Conservation (phyloP, 2,888 invertebrate genomes). For the Rotaria sp. region DNA sequence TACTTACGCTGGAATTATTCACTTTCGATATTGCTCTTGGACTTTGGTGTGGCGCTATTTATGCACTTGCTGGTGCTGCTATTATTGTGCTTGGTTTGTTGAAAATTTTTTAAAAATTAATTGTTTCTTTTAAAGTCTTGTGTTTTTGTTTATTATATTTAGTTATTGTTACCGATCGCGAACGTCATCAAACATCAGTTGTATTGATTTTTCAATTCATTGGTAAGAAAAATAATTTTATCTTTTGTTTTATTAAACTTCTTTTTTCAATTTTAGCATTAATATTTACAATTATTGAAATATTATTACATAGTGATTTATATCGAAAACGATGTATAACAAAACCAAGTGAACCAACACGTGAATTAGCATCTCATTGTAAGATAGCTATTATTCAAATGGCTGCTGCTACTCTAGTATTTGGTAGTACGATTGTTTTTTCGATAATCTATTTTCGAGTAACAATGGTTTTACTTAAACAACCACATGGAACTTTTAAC, state of each 20-base stretch:
- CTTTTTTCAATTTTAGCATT: neutral
- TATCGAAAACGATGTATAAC: conserved; percentile 3
- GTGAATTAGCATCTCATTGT: neutral
- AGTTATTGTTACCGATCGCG: neutral
- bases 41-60: neutral
- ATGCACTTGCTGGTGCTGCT: neutral
- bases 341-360: neutral
- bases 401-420: neutral
- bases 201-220: conserved; percentile 12
- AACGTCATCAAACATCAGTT: neutral
- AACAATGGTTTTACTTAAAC: neutral
- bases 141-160: neutral
- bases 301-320: neutral
- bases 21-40: neutral
- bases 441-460: neutral
- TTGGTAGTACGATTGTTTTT: neutral
- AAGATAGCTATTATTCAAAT: neutral
- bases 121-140: neutral
- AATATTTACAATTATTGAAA: neutral
- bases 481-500: neutral
- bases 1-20: neutral
- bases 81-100: neutral
- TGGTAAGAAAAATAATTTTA: neutral
- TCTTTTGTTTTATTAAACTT: neutral
- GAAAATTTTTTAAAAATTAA: neutral